These are phyloP conservation scores for Anarsia innoxiella DNA, from an alignment of 2,888 invertebrate genomes.

Conservation along the genomic window DNA sequence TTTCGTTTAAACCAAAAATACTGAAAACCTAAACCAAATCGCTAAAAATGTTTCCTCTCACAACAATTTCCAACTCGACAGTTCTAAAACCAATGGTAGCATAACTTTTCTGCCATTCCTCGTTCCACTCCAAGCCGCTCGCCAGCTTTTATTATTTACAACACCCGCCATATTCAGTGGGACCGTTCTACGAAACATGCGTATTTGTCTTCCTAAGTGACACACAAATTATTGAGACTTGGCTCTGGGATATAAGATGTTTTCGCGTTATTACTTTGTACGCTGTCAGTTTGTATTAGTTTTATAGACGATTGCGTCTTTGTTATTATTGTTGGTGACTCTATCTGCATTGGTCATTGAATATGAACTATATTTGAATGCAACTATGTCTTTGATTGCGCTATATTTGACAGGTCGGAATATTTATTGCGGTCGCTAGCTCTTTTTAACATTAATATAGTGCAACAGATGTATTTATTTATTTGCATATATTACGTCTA, in stretches of 20 bases:
- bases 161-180: constrained; percentile 33
- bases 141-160: constrained; percentile 53
- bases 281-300: background rate
- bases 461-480: too few species aligned
- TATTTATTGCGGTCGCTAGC: too few species aligned
- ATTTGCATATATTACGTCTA: too few species aligned
- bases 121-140: constrained; percentile 20
- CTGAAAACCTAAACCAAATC: too few species aligned
- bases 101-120: constrained; percentile 2
- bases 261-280: constrained; percentile 1
- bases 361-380: too few species aligned
- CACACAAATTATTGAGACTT: constrained; percentile 25
- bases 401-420: too few species aligned
- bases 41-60: too few species aligned
- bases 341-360: too few species aligned
- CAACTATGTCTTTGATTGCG: background rate
- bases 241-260: constrained; percentile 11
- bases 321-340: too few species aligned
- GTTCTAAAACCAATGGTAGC: constrained; percentile 6
- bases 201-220: constrained; percentile 31
- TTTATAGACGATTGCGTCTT: too few species aligned
- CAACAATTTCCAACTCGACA: background rate
- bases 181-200: constrained; percentile 31
- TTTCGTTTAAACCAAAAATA: too few species aligned
- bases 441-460: too few species aligned